These are phyloP conservation scores for Leuciscus idus DNA, from an alignment of 2,113 vertebrate genomes.

Conservation along the genomic window DNA sequence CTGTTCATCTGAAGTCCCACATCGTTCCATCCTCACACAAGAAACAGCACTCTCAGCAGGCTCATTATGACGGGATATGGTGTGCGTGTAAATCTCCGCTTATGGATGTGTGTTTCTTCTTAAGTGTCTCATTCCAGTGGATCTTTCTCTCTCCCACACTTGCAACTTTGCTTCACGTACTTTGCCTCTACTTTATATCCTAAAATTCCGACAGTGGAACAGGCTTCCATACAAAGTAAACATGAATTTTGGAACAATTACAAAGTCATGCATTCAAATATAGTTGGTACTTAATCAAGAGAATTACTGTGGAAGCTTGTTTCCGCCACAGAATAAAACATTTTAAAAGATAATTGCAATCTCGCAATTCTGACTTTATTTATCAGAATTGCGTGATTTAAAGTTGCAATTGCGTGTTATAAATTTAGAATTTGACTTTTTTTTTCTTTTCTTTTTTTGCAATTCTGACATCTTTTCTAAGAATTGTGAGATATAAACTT, in stretches of 20 bases:
- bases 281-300: not conserved
- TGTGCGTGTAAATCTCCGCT: not conserved
- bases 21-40: constrained; percentile 35
- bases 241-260: not conserved
- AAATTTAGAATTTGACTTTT: too few species aligned
- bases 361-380: too few species aligned
- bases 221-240: not conserved
- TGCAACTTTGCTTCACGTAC: too few species aligned
- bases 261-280: not conserved
- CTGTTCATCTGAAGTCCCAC: constrained; percentile 46
- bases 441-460: too few species aligned
- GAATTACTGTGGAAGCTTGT: not conserved
- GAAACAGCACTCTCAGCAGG: constrained; percentile 41
- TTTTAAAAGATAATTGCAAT: too few species aligned
- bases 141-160: too few species aligned
- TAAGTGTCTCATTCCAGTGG: not conserved
- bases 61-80: constrained; percentile 9
- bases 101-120: not conserved
- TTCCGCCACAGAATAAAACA: too few species aligned
- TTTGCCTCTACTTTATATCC: not conserved
- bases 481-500: too few species aligned
- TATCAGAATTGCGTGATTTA: too few species aligned
- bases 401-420: too few species aligned
- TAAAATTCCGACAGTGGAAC: not conserved
- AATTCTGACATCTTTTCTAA: too few species aligned